Evolutionary conservation across 1,140 invertebrate species (phyloP).

Genomic region (Lordiphosa collinella): DNA sequence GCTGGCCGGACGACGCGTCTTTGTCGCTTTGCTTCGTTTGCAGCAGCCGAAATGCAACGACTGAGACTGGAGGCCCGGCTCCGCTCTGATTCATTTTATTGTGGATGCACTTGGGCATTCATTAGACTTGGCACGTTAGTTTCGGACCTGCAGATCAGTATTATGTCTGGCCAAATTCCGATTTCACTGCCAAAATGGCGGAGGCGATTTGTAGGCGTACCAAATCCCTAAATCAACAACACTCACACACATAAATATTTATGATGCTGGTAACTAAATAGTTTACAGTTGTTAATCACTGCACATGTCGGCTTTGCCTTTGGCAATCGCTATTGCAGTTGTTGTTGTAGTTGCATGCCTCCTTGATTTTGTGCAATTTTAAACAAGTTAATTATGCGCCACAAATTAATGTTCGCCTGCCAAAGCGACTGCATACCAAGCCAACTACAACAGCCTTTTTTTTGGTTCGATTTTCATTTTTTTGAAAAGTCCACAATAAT

Average conservation of each 20-base stretch:
- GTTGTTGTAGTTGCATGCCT: conserved; percentile 34
- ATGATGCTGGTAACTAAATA: conserved; percentile 12
- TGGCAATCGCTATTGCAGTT: neutral
- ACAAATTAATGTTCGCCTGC: conserved; percentile 47
- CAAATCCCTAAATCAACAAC: conserved; percentile 65
- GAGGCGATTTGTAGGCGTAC: conserved; percentile 11
- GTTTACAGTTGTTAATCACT: conserved; percentile 69
- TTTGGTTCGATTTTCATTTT: conserved; percentile 6
- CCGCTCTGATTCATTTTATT: conserved; percentile 30
- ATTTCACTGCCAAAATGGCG: conserved; percentile 46
- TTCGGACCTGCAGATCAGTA: conserved; percentile 39
- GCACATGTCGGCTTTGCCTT: conserved; percentile 21
- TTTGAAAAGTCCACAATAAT: neutral
- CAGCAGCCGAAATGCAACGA: conserved; percentile 20
- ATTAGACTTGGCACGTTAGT: conserved; percentile 63
- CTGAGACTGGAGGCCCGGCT: conserved; percentile 24
- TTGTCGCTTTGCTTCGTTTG: conserved; percentile 65
- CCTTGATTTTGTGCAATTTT: conserved; percentile 60
- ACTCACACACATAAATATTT: conserved; percentile 22
- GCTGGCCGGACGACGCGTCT: conserved; percentile 38
- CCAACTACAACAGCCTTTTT: neutral
- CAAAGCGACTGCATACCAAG: conserved; percentile 37
- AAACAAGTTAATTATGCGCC: conserved; percentile 67
- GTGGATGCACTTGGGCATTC: conserved; percentile 47
- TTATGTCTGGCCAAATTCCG: conserved; percentile 24